These are phyloP conservation scores for Andrena praecox DNA, from an alignment of 2,888 invertebrate species.

Conservation along the genomic window DNA sequence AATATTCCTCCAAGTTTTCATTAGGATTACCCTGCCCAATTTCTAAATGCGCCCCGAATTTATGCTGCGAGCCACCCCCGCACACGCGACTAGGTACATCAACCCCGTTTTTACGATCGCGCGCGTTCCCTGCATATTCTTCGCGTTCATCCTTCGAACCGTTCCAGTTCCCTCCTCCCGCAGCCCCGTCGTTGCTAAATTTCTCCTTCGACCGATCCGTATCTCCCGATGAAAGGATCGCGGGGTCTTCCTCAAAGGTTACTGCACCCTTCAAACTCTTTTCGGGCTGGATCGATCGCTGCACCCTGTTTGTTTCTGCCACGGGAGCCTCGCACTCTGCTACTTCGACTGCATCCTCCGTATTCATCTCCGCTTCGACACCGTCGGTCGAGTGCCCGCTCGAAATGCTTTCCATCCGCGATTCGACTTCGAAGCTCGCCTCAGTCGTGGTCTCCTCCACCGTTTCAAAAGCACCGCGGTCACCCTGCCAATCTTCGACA, in stretches of 20 bases:
- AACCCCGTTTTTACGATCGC: conserved; percentile 10
- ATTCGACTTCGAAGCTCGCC: background rate
- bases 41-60: conserved; percentile 8
- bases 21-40: background rate
- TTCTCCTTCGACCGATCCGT: background rate
- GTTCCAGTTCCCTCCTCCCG: background rate
- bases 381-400: background rate
- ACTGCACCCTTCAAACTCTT: background rate
- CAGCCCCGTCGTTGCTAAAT: background rate
- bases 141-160: background rate
- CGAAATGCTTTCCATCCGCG: background rate
- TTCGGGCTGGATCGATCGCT: background rate
- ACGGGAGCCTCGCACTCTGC: too few relatives aligned
- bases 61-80: background rate
- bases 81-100: background rate
- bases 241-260: background rate
- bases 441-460: background rate
- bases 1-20: background rate
- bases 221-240: background rate
- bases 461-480: background rate
- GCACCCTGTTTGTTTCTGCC: background rate
- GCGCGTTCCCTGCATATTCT: background rate
- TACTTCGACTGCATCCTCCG: background rate
- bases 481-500: too few relatives aligned
- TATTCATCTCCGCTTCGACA: background rate